phyloP scores from a whole-genome alignment of 2,888 invertebrate genomes.

The Ophraella communa region DNA sequence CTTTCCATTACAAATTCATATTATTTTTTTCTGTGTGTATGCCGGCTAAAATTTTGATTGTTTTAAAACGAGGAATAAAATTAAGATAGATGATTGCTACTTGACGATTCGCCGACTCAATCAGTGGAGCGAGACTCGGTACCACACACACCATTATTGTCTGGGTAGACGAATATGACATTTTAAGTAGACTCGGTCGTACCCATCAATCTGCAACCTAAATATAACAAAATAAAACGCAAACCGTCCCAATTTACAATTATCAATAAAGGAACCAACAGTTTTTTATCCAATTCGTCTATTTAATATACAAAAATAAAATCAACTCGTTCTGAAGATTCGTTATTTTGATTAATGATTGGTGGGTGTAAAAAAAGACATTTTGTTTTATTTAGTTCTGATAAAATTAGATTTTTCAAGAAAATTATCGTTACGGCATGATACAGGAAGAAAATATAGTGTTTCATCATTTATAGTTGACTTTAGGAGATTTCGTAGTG shows the following conservation, averaged over 20 bases:
- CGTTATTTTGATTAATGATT: conserved; percentile 30
- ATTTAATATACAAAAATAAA: conserved; percentile 4
- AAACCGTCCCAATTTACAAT: neutral
- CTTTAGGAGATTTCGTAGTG: conserved; percentile 16
- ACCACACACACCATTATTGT: conserved; percentile 49
- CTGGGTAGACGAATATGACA: conserved; percentile 44
- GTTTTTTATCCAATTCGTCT: neutral
- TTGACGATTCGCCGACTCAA: conserved; percentile 42
- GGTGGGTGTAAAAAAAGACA: conserved; percentile 9
- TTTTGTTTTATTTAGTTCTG: conserved; percentile 31
- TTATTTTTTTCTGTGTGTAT: too few species aligned
- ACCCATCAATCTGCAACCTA: conserved; percentile 1
- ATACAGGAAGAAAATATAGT: conserved; percentile 22
- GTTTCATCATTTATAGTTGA: conserved; percentile 22
- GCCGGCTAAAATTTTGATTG: too few species aligned
- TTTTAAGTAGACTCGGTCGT: conserved; percentile 33
- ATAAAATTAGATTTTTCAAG: conserved; percentile 36
- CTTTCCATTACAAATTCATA: too few species aligned
- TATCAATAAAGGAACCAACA: too few species aligned
- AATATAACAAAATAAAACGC: neutral
- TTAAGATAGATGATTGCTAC: too few species aligned
- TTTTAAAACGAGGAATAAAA: too few species aligned
- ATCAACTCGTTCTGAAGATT: conserved; percentile 14
- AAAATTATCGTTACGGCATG: conserved; percentile 33
- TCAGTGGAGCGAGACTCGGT: conserved; percentile 50